Conservation (phyloP, 1,140 invertebrate species). For the Oreohelix idahoensis region DNA sequence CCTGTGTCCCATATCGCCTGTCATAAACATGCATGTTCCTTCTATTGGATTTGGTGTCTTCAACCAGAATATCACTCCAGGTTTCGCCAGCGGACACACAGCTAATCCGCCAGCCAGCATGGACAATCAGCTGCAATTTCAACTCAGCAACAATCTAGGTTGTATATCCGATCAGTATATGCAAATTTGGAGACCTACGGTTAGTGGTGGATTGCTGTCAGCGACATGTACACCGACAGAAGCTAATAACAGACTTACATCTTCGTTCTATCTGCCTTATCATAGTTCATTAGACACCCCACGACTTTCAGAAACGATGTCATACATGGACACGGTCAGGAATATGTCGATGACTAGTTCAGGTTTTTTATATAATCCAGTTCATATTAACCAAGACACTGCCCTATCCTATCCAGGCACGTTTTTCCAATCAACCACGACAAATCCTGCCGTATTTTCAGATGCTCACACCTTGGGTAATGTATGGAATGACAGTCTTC, state of each 20-base stretch:
- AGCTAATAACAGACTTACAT: not conserved
- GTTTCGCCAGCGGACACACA: not conserved
- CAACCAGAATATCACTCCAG: not conserved
- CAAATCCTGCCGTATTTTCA: not conserved
- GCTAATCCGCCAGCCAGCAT: not conserved
- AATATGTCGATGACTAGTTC: not conserved
- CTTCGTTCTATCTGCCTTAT: not conserved
- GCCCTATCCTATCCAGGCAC: too few species aligned
- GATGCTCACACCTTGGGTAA: not conserved
- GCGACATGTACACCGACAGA: not conserved
- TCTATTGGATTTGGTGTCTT: not conserved
- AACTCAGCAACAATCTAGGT: not conserved
- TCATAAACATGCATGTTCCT: not conserved
- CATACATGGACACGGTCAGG: not conserved
- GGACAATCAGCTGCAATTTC: not conserved
- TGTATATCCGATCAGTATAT: not conserved
- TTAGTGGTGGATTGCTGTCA: not conserved
- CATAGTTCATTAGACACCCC: not conserved
- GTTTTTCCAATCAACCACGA: not conserved
- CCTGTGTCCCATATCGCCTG: not conserved
- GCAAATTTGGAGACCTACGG: not conserved
- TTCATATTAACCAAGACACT: too few species aligned
- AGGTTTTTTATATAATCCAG: not conserved
- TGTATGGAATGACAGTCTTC: not conserved
- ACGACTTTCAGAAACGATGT: not conserved